phyloP scores from a whole-genome alignment of 1,140 invertebrate species.

The Drosophila tropicalis region DNA sequence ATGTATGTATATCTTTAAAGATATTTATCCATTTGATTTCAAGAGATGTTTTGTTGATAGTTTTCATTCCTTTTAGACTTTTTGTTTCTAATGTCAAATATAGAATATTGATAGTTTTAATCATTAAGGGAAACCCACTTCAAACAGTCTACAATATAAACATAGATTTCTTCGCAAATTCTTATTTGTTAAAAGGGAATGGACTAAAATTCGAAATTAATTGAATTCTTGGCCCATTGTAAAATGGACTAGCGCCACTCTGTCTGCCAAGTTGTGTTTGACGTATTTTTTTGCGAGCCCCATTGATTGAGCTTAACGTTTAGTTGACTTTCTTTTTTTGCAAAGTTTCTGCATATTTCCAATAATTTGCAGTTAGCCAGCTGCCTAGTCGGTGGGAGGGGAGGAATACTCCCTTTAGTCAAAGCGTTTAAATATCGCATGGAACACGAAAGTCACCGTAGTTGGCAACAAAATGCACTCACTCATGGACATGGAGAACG shows the following conservation, averaged over 20 bases:
- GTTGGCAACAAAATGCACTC: slow-evolving; percentile 41
- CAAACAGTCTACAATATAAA: too few species aligned
- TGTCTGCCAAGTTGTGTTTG: slow-evolving; percentile 48
- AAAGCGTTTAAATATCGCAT: slow-evolving; percentile 47
- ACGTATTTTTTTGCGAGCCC: slow-evolving; percentile 15
- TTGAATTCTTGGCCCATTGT: not conserved
- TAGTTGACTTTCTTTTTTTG: slow-evolving; percentile 42
- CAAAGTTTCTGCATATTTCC: slow-evolving; percentile 24
- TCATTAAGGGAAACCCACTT: too few species aligned
- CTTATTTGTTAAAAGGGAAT: too few species aligned
- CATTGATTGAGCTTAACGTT: slow-evolving; percentile 31
- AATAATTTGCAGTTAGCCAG: slow-evolving; percentile 34
- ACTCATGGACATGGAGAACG: slow-evolving; percentile 24
- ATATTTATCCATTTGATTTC: too few species aligned
- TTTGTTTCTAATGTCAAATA: too few species aligned
- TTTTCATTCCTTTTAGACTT: too few species aligned
- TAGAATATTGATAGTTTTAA: too few species aligned
- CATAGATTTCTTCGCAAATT: too few species aligned
- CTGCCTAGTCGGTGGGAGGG: not conserved
- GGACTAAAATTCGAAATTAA: too few species aligned
- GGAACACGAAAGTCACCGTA: slow-evolving; percentile 28
- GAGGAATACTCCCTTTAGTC: not conserved
- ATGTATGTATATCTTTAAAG: too few species aligned
- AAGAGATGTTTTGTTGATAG: too few species aligned
- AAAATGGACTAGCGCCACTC: slow-evolving; percentile 31